Conservation (phyloP, 2,888 invertebrate genomes). For the Apotomis turbidana region DNA sequence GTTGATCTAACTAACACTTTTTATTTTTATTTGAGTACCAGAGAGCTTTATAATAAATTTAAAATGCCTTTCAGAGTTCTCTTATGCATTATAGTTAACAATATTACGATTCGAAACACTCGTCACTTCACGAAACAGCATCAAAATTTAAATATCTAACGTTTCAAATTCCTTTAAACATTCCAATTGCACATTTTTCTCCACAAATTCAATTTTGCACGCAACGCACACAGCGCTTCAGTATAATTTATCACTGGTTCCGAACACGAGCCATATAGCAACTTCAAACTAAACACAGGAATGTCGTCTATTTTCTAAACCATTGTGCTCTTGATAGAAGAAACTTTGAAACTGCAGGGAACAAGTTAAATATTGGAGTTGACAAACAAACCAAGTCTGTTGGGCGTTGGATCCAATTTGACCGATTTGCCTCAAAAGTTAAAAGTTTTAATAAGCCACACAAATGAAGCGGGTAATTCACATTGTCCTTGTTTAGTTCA, state of each 20-base stretch:
- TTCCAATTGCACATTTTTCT: constrained; percentile 30
- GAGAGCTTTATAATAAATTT: no score
- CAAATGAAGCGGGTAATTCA: constrained; percentile 44
- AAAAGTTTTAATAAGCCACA: constrained; percentile 50
- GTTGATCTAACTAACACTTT: no score
- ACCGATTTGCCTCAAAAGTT: constrained; percentile 56
- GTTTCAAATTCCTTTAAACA: constrained; percentile 24
- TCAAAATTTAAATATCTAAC: constrained; percentile 21
- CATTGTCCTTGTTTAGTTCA: constrained; percentile 24
- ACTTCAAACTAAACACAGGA: constrained; percentile 50
- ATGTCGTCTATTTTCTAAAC: constrained; percentile 53
- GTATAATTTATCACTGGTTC: constrained; percentile 35
- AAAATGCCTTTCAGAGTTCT: no score
- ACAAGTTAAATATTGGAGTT: constrained; percentile 76
- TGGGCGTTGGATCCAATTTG: constrained; percentile 55
- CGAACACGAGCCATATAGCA: constrained; percentile 32
- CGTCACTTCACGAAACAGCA: constrained; percentile 13
- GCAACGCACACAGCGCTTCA: constrained; percentile 26
- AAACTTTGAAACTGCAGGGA: constrained; percentile 63
- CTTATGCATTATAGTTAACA: not conserved
- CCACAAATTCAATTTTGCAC: constrained; percentile 37
- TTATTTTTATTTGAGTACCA: no score
- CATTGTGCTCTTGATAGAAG: constrained; percentile 60
- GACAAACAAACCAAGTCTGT: constrained; percentile 66
- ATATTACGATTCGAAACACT: constrained; percentile 3